Evolutionary conservation across 2,888 invertebrate species (phyloP).

Genomic region (Gerris lacustris): DNA sequence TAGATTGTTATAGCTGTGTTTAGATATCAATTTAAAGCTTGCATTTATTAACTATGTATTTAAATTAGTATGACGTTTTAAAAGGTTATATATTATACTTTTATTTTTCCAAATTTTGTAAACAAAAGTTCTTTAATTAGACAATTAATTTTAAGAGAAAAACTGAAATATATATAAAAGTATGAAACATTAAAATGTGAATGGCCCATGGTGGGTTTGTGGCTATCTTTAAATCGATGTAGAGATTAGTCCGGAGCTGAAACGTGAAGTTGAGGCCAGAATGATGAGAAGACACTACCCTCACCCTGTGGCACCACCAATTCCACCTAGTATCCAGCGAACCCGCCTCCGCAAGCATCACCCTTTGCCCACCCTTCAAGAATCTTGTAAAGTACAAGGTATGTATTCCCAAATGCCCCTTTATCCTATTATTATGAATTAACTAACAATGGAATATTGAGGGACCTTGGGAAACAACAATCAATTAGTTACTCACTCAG

Average conservation of each 20-base stretch:
- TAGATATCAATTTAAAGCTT: too few relatives aligned
- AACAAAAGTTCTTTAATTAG: too few relatives aligned
- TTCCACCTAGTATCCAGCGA: not conserved
- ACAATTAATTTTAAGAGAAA: too few relatives aligned
- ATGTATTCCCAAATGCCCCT: constrained; percentile 37
- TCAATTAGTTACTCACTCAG: too few relatives aligned
- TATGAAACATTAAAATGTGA: too few relatives aligned
- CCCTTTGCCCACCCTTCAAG: constrained; percentile 56
- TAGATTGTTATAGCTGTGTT: too few relatives aligned
- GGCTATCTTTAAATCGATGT: constrained; percentile 30
- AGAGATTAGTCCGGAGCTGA: constrained; percentile 81
- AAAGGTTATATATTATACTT: too few relatives aligned
- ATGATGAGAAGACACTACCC: constrained; percentile 71
- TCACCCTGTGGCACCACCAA: constrained; percentile 40
- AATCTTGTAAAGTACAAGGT: constrained; percentile 48
- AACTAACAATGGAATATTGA: not conserved
- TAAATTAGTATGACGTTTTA: too few relatives aligned
- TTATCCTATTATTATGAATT: not conserved
- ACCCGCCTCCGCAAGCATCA: constrained; percentile 28
- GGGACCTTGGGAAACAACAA: too few relatives aligned
- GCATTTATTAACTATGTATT: too few relatives aligned
- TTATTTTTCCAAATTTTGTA: too few relatives aligned
- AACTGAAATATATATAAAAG: too few relatives aligned
- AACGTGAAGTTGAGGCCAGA: constrained; percentile 77
- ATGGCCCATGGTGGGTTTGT: constrained; percentile 23